phyloP scores from a whole-genome alignment of 2,113 vertebrate species.

The Jaculus jaculus region DNA sequence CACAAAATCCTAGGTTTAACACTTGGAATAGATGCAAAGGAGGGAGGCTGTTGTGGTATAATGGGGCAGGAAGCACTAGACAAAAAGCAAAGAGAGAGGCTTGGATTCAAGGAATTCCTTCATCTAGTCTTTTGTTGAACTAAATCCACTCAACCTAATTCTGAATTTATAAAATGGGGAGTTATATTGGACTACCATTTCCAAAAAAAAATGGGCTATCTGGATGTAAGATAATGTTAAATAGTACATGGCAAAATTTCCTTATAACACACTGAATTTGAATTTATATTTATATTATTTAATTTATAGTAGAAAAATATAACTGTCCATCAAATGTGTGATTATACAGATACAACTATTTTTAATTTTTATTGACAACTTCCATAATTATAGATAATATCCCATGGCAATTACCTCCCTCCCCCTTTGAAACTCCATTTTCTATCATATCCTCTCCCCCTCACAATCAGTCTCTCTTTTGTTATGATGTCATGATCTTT shows the following conservation, averaged over 20 bases:
- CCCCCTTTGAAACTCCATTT: too few relatives aligned
- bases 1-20: neutral
- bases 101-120: conserved; percentile 10
- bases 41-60: neutral
- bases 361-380: neutral
- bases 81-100: neutral
- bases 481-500: too few relatives aligned
- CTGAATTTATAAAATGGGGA: conserved; percentile 32
- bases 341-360: conserved; percentile 19
- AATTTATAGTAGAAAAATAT: neutral
- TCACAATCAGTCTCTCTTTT: too few relatives aligned
- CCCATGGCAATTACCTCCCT: too few relatives aligned
- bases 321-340: neutral
- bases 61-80: neutral
- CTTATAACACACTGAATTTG: conserved; percentile 23
- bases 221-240: neutral
- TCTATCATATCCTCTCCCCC: too few relatives aligned
- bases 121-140: neutral
- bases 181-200: neutral
- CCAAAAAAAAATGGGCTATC: neutral
- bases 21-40: neutral
- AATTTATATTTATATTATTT: conserved; percentile 17
- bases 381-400: too few relatives aligned
- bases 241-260: neutral
- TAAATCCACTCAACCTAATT: conserved; percentile 20